Evolutionary conservation across 1,140 invertebrate species (phyloP).

Genomic region (Lepidurus packardi): DNA sequence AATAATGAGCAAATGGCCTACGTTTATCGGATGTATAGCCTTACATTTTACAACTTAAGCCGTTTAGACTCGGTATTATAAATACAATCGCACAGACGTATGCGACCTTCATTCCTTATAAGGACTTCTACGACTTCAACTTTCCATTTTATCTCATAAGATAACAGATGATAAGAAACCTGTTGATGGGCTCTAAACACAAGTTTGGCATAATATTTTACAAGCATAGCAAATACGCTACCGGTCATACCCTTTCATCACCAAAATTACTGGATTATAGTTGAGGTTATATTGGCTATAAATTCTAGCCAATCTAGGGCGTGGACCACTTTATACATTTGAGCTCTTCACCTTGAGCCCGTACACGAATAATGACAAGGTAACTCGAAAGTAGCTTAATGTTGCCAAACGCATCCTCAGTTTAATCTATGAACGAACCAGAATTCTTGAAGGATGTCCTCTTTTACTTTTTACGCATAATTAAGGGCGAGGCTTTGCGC

Average conservation of each 20-base stretch:
- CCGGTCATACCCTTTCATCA: not conserved
- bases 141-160: not conserved
- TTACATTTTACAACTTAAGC: too few species aligned
- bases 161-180: not conserved
- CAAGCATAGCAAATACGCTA: not conserved
- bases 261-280: not conserved
- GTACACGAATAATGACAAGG: not conserved
- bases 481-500: not conserved
- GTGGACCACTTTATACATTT: conserved; percentile 15
- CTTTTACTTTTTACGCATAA: not conserved
- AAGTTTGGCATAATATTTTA: not conserved
- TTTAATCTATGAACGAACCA: not conserved
- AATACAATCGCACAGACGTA: not conserved
- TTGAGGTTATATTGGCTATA: not conserved
- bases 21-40: too few species aligned
- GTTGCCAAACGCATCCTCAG: conserved; percentile 4
- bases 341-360: not conserved
- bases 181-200: too few species aligned
- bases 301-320: not conserved
- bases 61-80: too few species aligned
- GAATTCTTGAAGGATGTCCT: conserved; percentile 21
- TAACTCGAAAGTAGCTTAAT: not conserved
- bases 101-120: not conserved
- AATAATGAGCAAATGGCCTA: too few species aligned
- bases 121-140: not conserved